These are phyloP conservation scores for Shinisaurus crocodilurus DNA, from an alignment of 2,113 vertebrate genomes.

Conservation along the genomic window DNA sequence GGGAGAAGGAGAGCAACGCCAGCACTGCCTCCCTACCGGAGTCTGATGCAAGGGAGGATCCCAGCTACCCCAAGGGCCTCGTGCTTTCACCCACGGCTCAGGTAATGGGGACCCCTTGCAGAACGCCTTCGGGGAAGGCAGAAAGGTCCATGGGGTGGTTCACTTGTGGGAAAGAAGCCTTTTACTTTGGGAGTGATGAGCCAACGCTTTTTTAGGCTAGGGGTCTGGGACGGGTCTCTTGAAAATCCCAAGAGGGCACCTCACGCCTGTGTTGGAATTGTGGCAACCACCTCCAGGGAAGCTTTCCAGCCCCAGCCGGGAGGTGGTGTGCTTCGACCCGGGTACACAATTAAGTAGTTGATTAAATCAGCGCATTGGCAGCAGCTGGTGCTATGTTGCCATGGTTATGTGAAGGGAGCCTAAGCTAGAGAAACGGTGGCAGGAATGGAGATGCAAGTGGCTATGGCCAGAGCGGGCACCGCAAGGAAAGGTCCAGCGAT, in stretches of 20 bases:
- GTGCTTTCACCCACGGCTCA: neutral
- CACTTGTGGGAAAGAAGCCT: no score
- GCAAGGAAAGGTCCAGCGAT: neutral
- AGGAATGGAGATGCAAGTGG: neutral
- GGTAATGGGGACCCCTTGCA: conserved; percentile 7
- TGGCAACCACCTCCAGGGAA: no score
- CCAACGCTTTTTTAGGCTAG: neutral
- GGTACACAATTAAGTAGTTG: no score
- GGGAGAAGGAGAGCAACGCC: conserved; percentile 20
- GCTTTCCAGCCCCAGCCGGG: neutral
- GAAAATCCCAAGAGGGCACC: neutral
- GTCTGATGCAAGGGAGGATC: fast-evolving
- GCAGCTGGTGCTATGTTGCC: neutral
- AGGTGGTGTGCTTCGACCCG: no score
- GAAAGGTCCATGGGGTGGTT: neutral
- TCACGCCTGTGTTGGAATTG: neutral
- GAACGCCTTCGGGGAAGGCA: no score
- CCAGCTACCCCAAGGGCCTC: neutral
- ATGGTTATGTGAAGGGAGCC: neutral
- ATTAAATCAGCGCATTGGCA: neutral
- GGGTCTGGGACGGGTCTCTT: neutral
- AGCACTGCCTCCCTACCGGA: neutral
- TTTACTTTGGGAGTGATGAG: neutral
- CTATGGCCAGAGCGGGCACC: neutral
- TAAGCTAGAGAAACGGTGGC: neutral